phyloP scores from a whole-genome alignment of 2,888 invertebrate genomes.

The Calameuta idolon region DNA sequence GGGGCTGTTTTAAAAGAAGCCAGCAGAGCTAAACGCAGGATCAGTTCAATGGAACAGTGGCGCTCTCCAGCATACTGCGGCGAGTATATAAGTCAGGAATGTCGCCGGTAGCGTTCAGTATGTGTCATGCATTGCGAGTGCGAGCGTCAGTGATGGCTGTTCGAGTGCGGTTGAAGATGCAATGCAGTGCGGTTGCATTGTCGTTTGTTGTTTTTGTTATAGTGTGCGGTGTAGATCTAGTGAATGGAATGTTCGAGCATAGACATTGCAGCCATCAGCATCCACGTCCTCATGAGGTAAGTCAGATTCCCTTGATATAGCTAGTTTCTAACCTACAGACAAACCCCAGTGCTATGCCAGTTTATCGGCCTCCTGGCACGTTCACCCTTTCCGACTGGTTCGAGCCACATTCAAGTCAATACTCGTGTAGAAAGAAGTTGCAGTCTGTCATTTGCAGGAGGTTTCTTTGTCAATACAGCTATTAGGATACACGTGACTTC shows the following conservation, averaged over 20 bases:
- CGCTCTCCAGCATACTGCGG: slow-evolving; percentile 28
- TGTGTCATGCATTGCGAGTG: slow-evolving; percentile 59
- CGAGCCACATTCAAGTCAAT: background rate
- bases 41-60: background rate
- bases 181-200: slow-evolving; percentile 53
- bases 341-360: background rate
- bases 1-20: background rate
- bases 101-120: slow-evolving; percentile 55
- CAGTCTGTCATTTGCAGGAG: background rate
- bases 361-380: background rate
- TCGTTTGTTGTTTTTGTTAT: slow-evolving; percentile 51
- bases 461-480: background rate
- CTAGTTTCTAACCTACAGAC: background rate
- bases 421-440: background rate
- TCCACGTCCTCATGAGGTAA: slow-evolving; percentile 77
- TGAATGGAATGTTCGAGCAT: slow-evolving; percentile 61
- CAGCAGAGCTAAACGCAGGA: background rate
- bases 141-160: slow-evolving; percentile 59
- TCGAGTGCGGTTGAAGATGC: slow-evolving; percentile 63
- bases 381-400: background rate
- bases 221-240: slow-evolving; percentile 51
- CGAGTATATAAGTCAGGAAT: slow-evolving; percentile 52
- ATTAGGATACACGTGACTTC: background rate
- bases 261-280: slow-evolving; percentile 74
- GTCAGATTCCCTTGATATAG: slow-evolving; percentile 39